These are phyloP conservation scores for Torymus aiolomorphi DNA, from an alignment of 2,888 invertebrate genomes.

Conservation along the genomic window DNA sequence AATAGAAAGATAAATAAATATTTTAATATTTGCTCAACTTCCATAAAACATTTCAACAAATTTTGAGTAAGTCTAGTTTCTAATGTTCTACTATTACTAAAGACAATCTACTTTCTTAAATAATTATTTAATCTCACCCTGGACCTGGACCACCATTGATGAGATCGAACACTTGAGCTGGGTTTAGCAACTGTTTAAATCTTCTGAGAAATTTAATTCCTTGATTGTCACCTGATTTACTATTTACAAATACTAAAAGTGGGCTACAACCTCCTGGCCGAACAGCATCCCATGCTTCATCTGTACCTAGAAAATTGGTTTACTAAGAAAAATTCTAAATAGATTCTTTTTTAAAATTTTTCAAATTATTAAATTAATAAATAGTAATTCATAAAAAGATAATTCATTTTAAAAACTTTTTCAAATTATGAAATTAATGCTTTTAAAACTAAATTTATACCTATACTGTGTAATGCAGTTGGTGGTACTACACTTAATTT, in stretches of 20 bases:
- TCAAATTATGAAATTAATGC: not conserved
- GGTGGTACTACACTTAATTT: slow-evolving; percentile 96
- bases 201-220: slow-evolving; percentile 96
- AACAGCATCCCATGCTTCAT: slow-evolving; percentile 94
- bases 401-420: not conserved
- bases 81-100: too few species aligned
- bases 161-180: slow-evolving; percentile 98
- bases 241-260: slow-evolving; percentile 97
- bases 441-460: slow-evolving; percentile 67
- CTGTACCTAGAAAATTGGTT: slow-evolving; percentile 77
- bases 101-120: too few species aligned
- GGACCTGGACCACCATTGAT: slow-evolving; percentile 90
- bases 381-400: not conserved
- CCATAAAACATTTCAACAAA: not conserved
- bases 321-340: slow-evolving; percentile 3
- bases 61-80: too few species aligned
- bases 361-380: not conserved
- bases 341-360: slow-evolving; percentile 10
- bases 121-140: slow-evolving; percentile 78
- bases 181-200: slow-evolving; percentile 96
- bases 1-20: too few species aligned
- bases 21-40: slow-evolving; percentile 12
- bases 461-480: slow-evolving; percentile 91
- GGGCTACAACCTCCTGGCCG: slow-evolving; percentile 82
- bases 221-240: slow-evolving; percentile 98